phyloP scores from a whole-genome alignment of 2,797 vertebrate species.

The Syngnathus rostellatus region DNA sequence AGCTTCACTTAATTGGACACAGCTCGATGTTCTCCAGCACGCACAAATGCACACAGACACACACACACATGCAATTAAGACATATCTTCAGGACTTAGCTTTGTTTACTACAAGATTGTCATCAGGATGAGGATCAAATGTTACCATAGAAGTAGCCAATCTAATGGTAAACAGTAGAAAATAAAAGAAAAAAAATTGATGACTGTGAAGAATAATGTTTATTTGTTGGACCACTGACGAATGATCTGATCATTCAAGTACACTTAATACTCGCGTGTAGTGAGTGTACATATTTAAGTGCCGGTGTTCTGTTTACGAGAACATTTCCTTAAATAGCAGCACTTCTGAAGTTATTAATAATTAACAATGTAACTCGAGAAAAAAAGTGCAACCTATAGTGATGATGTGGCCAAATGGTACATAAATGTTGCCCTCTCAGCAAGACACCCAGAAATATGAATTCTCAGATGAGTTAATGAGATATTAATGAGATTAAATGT shows the following conservation, averaged over 20 bases:
- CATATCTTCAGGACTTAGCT: conserved; percentile 9
- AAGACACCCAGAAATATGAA: not conserved
- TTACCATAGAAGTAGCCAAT: not conserved
- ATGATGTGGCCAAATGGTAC: not conserved
- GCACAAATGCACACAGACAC: not conserved
- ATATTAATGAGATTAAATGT: not conserved
- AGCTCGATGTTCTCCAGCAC: conserved; percentile 8
- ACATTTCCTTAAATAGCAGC: not conserved
- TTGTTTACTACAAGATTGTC: conserved; percentile 25
- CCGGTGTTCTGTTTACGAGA: not conserved
- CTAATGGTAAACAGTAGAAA: conserved; percentile 3
- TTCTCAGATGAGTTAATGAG: not conserved
- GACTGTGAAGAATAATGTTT: too few species aligned
- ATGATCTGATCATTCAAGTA: not conserved
- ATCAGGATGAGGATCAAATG: conserved; percentile 10
- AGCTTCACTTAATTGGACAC: conserved; percentile 53
- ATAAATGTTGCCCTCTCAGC: not conserved
- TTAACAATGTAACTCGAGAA: not conserved
- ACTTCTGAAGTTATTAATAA: not conserved
- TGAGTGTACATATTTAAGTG: not conserved
- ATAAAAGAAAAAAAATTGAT: too few species aligned
- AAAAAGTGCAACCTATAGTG: not conserved
- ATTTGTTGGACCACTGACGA: too few species aligned
- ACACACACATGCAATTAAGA: conserved; percentile 18
- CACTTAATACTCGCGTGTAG: not conserved